These are phyloP conservation scores for Poeciliopsis retropinna DNA, from an alignment of 2,113 vertebrate species.

Conservation along the genomic window DNA sequence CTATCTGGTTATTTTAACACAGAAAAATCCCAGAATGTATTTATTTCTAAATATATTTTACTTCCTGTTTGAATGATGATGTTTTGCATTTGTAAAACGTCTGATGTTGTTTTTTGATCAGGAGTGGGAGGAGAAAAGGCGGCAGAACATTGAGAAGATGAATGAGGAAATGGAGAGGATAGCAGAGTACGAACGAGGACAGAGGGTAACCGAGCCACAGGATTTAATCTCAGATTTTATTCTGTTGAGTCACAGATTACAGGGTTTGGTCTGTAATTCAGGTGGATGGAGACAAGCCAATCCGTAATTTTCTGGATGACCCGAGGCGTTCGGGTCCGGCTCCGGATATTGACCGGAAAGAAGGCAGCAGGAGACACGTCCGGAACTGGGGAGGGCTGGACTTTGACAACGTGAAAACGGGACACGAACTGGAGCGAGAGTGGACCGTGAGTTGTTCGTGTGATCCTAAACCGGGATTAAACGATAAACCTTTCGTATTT, in stretches of 20 bases:
- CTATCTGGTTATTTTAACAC: background rate
- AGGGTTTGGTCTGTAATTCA: conserved; percentile 33
- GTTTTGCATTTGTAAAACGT: background rate
- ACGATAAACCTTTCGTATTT: background rate
- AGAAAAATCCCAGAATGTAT: background rate
- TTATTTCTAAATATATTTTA: no score
- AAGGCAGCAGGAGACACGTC: conserved; percentile 89
- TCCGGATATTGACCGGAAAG: conserved; percentile 82
- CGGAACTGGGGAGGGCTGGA: conserved; percentile 94
- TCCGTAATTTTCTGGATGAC: conserved; percentile 91
- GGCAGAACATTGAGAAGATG: conserved; percentile 94
- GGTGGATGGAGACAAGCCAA: conserved; percentile 85
- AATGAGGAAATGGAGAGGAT: conserved; percentile 95
- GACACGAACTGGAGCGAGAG: conserved; percentile 84
- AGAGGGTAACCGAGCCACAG: conserved; percentile 74
- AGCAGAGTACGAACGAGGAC: conserved; percentile 88
- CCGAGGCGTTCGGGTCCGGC: conserved; percentile 84
- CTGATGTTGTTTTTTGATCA: conserved; percentile 44
- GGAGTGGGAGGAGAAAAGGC: conserved; percentile 93
- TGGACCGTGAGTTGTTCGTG: conserved; percentile 75
- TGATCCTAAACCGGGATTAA: no score
- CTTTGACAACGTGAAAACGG: conserved; percentile 89
- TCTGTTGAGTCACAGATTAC: background rate
- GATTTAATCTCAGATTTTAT: background rate
- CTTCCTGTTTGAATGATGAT: background rate